Evolutionary conservation across 2,113 vertebrate species (phyloP).

Genomic region (Mormyrus iriodes): DNA sequence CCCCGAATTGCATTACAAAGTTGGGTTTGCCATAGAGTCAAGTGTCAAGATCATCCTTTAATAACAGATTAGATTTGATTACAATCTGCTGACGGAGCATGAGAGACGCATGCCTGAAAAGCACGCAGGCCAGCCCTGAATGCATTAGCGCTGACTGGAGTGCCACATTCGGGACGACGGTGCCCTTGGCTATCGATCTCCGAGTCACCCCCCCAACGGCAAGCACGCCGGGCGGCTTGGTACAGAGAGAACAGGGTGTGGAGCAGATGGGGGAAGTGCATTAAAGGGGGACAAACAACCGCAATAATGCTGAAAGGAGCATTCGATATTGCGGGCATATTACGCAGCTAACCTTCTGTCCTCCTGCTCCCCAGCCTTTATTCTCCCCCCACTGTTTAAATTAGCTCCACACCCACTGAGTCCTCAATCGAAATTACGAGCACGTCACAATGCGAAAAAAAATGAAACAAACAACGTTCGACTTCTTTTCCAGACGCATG

Average conservation of each 20-base stretch:
- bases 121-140: slow-evolving; percentile 57
- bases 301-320: slow-evolving; percentile 29
- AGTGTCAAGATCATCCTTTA: slow-evolving; percentile 70
- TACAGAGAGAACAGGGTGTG: slow-evolving; percentile 31
- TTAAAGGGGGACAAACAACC: slow-evolving; percentile 33
- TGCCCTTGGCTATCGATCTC: slow-evolving; percentile 59
- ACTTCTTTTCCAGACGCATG: not conserved
- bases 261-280: slow-evolving; percentile 31
- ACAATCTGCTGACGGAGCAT: slow-evolving; percentile 63
- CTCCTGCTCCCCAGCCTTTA: slow-evolving; percentile 42
- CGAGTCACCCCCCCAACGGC: slow-evolving; percentile 34
- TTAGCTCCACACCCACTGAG: slow-evolving; percentile 47
- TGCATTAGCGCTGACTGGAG: slow-evolving; percentile 64
- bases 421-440: slow-evolving; percentile 50
- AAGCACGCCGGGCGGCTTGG: slow-evolving; percentile 33
- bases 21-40: slow-evolving; percentile 58
- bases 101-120: slow-evolving; percentile 55
- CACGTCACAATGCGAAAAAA: slow-evolving; percentile 37
- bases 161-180: slow-evolving; percentile 42
- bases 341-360: slow-evolving; percentile 60
- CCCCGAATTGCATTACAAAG: slow-evolving; percentile 47
- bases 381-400: slow-evolving; percentile 53
- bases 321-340: slow-evolving; percentile 47
- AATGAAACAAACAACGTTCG: slow-evolving; percentile 28
- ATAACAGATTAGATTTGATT: slow-evolving; percentile 71